A percentile compares a stretch with the other conserved stretches of the same genome.
Evolutionary conservation across 64 coral and sea anemone species (phyloP).

Genomic region (Pocillopora verrucosa): DNA sequence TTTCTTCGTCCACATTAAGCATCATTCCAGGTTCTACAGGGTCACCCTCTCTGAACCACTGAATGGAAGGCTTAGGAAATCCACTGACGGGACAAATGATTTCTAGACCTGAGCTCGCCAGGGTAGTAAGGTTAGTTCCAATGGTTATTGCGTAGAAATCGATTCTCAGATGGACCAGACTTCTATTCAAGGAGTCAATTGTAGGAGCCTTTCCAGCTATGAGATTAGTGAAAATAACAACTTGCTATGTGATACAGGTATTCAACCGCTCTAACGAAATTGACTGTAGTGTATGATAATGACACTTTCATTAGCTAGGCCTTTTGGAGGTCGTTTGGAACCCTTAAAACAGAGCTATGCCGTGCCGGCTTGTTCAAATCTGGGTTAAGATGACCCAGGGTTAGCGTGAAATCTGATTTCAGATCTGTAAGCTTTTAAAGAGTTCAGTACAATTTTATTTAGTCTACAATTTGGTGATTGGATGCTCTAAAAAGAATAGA

Average conservation of each 20-base stretch:
- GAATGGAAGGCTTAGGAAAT: constrained; percentile 42
- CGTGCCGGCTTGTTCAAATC: too few species aligned
- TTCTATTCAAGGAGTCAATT: constrained; percentile 11
- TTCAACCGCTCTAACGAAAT: too few species aligned
- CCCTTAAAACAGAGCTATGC: too few species aligned
- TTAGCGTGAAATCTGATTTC: too few species aligned
- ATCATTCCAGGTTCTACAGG: constrained; percentile 27
- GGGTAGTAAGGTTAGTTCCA: constrained; percentile 39
- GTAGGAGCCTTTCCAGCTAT: constrained; percentile 43
- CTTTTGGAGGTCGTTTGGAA: too few species aligned
- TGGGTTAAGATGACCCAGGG: too few species aligned
- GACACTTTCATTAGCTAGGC: too few species aligned
- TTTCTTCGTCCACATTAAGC: constrained; percentile 23
- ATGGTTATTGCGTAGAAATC: constrained; percentile 12
- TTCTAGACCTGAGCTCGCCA: constrained; percentile 33
- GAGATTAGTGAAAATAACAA: neutral
- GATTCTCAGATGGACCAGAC: neutral
- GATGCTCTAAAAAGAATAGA: too few species aligned
- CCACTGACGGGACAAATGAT: constrained; percentile 56
- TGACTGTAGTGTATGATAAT: too few species aligned
- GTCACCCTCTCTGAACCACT: constrained; percentile 28
- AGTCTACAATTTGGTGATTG: too few species aligned
- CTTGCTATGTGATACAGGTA: neutral
- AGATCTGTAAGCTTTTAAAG: too few species aligned
- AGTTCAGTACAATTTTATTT: too few species aligned